These are phyloP conservation scores for Crocallis elinguaria DNA, from an alignment of 2,888 invertebrate species.

Conservation along the genomic window DNA sequence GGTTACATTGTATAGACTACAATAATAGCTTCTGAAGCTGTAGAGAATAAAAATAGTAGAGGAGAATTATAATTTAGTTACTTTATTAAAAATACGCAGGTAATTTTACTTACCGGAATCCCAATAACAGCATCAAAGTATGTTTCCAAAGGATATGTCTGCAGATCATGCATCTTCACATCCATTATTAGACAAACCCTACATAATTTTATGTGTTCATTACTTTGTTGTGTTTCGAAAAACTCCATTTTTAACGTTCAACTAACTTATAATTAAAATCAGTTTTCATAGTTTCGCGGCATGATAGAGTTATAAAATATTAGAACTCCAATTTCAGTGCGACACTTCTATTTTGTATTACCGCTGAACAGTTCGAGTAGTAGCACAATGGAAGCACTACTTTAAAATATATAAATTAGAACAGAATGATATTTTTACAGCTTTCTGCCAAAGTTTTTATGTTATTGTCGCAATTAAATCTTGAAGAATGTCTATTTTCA, in stretches of 20 bases:
- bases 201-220: conserved; percentile 62
- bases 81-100: conserved; percentile 31
- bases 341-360: conserved; percentile 11
- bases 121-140: conserved; percentile 64
- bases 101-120: conserved; percentile 58
- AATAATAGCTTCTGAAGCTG: too few species aligned
- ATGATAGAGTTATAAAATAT: conserved; percentile 71
- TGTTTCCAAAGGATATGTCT: conserved; percentile 55
- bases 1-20: too few species aligned
- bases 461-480: neutral
- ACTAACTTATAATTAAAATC: conserved; percentile 34
- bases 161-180: conserved; percentile 63
- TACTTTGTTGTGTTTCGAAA: conserved; percentile 7
- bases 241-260: conserved; percentile 47
- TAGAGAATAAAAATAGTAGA: too few species aligned
- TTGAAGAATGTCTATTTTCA: conserved; percentile 61
- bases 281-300: conserved; percentile 60
- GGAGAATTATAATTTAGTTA: too few species aligned
- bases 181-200: conserved; percentile 67
- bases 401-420: neutral
- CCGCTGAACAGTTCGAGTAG: neutral
- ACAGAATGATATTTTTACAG: neutral
- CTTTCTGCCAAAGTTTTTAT: neutral
- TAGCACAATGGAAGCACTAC: too few species aligned
- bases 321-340: conserved; percentile 61